These are phyloP conservation scores for Brachionus asplanchnoidis DNA, from an alignment of 1,140 invertebrate genomes.

Conservation along the genomic window DNA sequence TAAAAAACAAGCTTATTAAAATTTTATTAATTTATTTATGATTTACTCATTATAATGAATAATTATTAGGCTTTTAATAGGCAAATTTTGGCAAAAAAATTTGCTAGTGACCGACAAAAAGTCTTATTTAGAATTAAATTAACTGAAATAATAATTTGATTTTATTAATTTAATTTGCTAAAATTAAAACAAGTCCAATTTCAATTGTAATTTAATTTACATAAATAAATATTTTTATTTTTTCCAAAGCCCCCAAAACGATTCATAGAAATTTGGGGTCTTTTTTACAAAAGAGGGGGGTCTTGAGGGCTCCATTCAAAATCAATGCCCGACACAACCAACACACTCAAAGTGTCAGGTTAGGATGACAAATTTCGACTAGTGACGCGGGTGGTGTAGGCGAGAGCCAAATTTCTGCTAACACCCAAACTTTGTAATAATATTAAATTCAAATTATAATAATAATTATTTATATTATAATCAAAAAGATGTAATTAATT, in stretches of 20 bases:
- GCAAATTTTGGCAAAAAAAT: neutral
- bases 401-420: neutral
- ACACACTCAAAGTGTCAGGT: neutral
- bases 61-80: neutral
- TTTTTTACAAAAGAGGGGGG: neutral
- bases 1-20: neutral
- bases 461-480: neutral
- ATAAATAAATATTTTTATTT: neutral
- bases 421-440: neutral
- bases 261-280: neutral
- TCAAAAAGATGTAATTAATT: slow-evolving; percentile 21
- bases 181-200: neutral
- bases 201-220: neutral
- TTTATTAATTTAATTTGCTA: neutral
- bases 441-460: neutral
- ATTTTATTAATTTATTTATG: neutral
- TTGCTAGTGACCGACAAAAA: neutral
- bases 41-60: neutral
- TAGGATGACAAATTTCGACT: neutral
- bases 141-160: neutral
- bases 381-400: neutral
- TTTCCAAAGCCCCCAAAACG: neutral
- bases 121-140: neutral
- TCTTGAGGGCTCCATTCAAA: neutral
- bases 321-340: neutral